Evolutionary conservation across 1,140 invertebrate species (phyloP).

Genomic region (Musca vetustissima): DNA sequence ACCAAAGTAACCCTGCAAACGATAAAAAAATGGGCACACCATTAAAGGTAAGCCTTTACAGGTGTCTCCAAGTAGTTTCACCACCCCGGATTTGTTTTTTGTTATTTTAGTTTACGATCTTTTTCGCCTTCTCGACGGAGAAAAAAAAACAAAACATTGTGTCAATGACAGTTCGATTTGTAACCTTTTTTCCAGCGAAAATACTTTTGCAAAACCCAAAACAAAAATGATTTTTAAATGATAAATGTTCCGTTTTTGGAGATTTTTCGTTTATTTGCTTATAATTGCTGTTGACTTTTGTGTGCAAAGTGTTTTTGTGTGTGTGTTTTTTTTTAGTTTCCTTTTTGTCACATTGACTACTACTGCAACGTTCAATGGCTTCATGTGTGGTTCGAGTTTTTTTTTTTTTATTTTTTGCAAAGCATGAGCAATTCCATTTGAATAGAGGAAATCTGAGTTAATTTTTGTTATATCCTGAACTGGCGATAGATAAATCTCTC

Average conservation of each 20-base stretch:
- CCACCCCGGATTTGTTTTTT: not conserved
- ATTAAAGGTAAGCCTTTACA: constrained; percentile 9
- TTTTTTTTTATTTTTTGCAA: no score
- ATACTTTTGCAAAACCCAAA: not conserved
- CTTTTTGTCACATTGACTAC: constrained; percentile 9
- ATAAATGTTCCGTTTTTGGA: not conserved
- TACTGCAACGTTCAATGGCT: no score
- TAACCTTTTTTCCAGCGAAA: constrained; percentile 10
- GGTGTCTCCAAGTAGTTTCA: constrained; percentile 4
- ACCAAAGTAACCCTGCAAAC: not conserved
- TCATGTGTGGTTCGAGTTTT: no score
- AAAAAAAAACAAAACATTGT: no score
- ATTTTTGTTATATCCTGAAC: no score
- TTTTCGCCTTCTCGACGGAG: constrained; percentile 17
- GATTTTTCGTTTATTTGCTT: constrained; percentile 19
- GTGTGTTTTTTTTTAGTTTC: no score
- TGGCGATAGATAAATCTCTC: no score
- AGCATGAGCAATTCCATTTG: no score
- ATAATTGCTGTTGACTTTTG: constrained; percentile 21
- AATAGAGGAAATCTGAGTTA: no score
- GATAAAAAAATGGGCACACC: no score
- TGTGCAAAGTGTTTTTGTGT: constrained; percentile 19
- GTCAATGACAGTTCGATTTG: constrained; percentile 18
- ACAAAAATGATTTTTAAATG: not conserved
- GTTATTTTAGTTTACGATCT: not conserved